A percentile compares a stretch with the other conserved stretches of the same genome.
These are phyloP conservation scores for Phthorimaea operculella DNA, from an alignment of 1,140 invertebrate genomes.

Conservation along the genomic window DNA sequence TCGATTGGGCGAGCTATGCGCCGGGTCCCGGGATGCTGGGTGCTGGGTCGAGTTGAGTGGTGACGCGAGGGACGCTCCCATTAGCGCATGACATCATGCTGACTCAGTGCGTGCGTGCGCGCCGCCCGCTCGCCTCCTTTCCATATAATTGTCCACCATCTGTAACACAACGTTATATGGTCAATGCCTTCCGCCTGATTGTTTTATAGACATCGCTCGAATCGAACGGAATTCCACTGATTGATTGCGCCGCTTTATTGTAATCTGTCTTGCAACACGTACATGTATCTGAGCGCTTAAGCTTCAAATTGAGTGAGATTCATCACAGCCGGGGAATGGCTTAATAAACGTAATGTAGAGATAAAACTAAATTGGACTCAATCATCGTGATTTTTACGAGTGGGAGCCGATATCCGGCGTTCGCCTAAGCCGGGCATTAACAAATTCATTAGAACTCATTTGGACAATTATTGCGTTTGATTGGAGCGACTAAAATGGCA, in stretches of 20 bases:
- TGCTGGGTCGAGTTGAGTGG: constrained; percentile 36
- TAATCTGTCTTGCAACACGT: too few species aligned
- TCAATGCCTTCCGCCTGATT: neutral
- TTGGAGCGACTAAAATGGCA: constrained; percentile 44
- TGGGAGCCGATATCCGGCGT: constrained; percentile 14
- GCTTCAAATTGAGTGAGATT: neutral
- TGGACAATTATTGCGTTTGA: constrained; percentile 21
- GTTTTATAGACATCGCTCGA: neutral
- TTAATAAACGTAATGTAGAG: neutral
- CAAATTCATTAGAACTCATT: constrained; percentile 22
- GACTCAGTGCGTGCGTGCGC: constrained; percentile 32
- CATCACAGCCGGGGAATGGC: neutral
- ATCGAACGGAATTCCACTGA: neutral
- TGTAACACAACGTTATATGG: constrained; percentile 21
- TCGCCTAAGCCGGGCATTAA: constrained; percentile 16
- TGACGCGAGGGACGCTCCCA: constrained; percentile 47
- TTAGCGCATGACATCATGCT: constrained; percentile 60
- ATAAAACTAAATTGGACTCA: neutral
- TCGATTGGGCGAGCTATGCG: constrained; percentile 60
- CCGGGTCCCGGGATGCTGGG: constrained; percentile 7
- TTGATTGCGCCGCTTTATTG: too few species aligned
- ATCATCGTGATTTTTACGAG: constrained; percentile 4
- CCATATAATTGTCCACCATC: constrained; percentile 27
- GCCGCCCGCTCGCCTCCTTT: constrained; percentile 16
- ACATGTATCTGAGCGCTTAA: neutral